A percentile compares a stretch with the other conserved stretches of the same genome.
These are phyloP conservation scores for Mechanitis messenoides DNA, from an alignment of 2,888 invertebrate genomes.

Conservation along the genomic window DNA sequence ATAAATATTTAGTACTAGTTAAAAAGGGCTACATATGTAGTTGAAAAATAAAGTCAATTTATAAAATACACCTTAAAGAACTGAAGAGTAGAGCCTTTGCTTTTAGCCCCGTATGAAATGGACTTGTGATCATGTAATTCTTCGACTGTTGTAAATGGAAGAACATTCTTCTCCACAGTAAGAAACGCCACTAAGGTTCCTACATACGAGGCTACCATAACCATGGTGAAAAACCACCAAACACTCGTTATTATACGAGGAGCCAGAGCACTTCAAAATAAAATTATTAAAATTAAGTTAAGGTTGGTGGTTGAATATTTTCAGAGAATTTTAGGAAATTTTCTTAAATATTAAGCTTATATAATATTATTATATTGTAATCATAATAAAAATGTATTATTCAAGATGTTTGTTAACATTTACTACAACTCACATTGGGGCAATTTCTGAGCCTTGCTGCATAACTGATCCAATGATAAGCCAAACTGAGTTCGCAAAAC, in stretches of 20 bases:
- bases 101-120: constrained; percentile 90
- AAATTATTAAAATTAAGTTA: not conserved
- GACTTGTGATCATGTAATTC: constrained; percentile 87
- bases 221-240: constrained; percentile 94
- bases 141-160: constrained; percentile 85
- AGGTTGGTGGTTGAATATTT: too few species aligned
- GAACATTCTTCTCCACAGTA: constrained; percentile 83
- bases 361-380: not conserved
- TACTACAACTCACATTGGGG: constrained; percentile 80
- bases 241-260: constrained; percentile 90
- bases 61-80: constrained; percentile 86
- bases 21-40: too few species aligned
- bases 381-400: not conserved
- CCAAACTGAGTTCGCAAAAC: constrained; percentile 90
- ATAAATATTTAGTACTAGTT: not conserved
- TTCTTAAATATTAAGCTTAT: not conserved
- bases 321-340: too few species aligned
- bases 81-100: constrained; percentile 86
- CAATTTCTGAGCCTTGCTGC: constrained; percentile 93
- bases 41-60: not conserved
- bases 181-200: constrained; percentile 94
- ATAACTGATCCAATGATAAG: constrained; percentile 90
- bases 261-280: constrained; percentile 81
- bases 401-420: not conserved
- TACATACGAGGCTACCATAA: constrained; percentile 91